Conservation (phyloP, 2,888 invertebrate genomes). For the Thecocarcelia acutangulata region DNA sequence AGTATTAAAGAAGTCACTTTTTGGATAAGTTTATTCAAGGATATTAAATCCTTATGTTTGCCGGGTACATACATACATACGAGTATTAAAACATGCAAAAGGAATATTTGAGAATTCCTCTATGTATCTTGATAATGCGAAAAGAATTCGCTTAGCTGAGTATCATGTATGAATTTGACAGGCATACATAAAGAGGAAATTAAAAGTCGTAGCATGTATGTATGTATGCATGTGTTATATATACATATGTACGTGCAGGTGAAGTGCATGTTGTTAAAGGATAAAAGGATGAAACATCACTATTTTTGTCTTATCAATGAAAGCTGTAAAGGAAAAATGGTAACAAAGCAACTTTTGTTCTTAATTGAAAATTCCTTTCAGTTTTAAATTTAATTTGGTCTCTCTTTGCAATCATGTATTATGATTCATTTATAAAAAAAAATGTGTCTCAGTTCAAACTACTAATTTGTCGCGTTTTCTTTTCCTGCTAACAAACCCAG, state of each 20-base stretch:
- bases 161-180: conserved; percentile 21
- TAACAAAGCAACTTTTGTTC: conserved; percentile 18
- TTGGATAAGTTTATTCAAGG: too few species aligned
- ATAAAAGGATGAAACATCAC: conserved; percentile 22
- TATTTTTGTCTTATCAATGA: conserved; percentile 4
- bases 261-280: conserved; percentile 36
- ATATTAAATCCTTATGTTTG: too few species aligned
- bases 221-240: too few species aligned
- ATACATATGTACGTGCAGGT: neutral
- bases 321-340: neutral
- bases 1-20: too few species aligned
- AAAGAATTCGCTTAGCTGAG: conserved; percentile 4
- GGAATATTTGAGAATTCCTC: conserved; percentile 9
- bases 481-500: neutral
- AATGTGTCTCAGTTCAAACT: conserved; percentile 33
- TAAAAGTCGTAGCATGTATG: neutral
- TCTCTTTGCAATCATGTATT: neutral
- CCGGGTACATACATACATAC: too few species aligned
- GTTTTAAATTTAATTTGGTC: conserved; percentile 28
- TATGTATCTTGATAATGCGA: neutral
- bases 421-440: conserved; percentile 13
- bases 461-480: too few species aligned
- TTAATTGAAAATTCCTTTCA: conserved; percentile 29
- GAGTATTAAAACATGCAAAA: neutral
- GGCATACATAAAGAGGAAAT: neutral